These are phyloP conservation scores for Acipenser oxyrinchus DNA, from an alignment of 2,797 vertebrate species.

Conservation along the genomic window DNA sequence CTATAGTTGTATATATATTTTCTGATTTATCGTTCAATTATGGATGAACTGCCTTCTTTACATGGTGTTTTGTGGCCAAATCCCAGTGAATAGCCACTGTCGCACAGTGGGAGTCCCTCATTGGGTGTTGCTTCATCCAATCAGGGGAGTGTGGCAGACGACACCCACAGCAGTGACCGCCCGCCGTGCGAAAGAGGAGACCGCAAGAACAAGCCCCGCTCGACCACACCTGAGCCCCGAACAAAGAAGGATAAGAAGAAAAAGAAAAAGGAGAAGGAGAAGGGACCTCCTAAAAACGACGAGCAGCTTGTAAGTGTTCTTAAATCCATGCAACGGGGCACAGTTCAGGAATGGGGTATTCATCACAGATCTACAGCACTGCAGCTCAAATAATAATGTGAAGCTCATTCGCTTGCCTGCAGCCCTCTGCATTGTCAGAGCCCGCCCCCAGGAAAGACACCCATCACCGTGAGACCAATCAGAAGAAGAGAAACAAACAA, in stretches of 20 bases:
- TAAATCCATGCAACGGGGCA: too few relatives aligned
- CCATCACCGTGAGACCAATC: constrained; percentile 43
- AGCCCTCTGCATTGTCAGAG: constrained; percentile 77
- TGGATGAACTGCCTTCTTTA: too few relatives aligned
- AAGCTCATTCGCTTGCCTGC: constrained; percentile 17
- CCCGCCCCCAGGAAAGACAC: constrained; percentile 69
- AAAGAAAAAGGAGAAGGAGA: constrained; percentile 48
- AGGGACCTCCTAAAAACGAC: constrained; percentile 28
- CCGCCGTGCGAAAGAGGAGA: constrained; percentile 46
- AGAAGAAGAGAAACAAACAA: constrained; percentile 56
- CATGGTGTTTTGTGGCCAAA: background rate
- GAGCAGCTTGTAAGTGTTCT: too few relatives aligned
- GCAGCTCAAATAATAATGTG: too few relatives aligned
- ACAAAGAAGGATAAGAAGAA: constrained; percentile 53
- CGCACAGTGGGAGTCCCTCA: background rate
- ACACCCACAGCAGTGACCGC: constrained; percentile 80
- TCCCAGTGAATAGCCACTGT: background rate
- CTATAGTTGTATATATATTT: too few relatives aligned
- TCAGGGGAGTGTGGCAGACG: constrained; percentile 76
- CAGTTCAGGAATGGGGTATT: too few relatives aligned
- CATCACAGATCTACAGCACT: too few relatives aligned
- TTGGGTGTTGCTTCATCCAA: constrained; percentile 17
- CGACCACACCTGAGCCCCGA: constrained; percentile 44
- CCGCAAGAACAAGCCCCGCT: constrained; percentile 45
- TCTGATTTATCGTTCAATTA: too few relatives aligned